Percentiles rank a stretch among this genome's conserved stretches.
Evolutionary conservation across 30 jellyfish, hydroid and myxozoan genomes (phyloP).

Genomic region (Hydractinia symbiolongicarpus): DNA sequence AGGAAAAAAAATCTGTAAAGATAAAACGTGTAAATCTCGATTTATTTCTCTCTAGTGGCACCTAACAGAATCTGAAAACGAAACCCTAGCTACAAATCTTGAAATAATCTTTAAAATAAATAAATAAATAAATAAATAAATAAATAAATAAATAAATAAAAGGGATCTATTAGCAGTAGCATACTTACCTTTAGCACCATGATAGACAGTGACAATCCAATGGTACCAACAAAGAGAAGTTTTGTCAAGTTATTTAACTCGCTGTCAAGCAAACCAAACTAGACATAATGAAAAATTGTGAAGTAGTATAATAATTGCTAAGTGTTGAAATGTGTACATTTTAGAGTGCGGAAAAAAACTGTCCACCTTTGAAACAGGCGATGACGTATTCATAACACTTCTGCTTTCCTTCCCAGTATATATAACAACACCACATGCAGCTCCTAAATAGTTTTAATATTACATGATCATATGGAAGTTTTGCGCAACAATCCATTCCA

Average conservation of each 20-base stretch:
- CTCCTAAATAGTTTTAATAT: slow-evolving; percentile 29
- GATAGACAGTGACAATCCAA: slow-evolving; percentile 65
- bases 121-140: too few relatives aligned
- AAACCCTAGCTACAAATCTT: too few relatives aligned
- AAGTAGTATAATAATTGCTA: background rate
- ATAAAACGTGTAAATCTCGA: too few relatives aligned
- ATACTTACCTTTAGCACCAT: slow-evolving; percentile 73
- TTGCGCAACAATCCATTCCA: background rate
- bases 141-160: too few relatives aligned
- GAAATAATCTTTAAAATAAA: too few relatives aligned
- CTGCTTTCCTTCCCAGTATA: slow-evolving; percentile 90
- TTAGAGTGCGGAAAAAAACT: background rate
- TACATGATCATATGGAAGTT: too few relatives aligned
- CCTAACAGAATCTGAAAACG: too few relatives aligned
- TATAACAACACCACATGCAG: slow-evolving; percentile 83
- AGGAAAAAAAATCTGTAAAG: too few relatives aligned
- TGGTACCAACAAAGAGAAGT: slow-evolving; percentile 55
- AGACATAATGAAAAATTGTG: background rate
- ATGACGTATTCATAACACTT: slow-evolving; percentile 85
- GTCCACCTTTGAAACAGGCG: slow-evolving; percentile 40
- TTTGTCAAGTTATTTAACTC: slow-evolving; percentile 84
- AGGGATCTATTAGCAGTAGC: background rate
- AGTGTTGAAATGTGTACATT: background rate
- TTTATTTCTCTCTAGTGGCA: too few relatives aligned
- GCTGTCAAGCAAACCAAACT: slow-evolving; percentile 81